Percentiles rank a stretch among this genome's conserved stretches.
Conservation (phyloP, 2,113 vertebrate species). For the Capra hircus region DNA sequence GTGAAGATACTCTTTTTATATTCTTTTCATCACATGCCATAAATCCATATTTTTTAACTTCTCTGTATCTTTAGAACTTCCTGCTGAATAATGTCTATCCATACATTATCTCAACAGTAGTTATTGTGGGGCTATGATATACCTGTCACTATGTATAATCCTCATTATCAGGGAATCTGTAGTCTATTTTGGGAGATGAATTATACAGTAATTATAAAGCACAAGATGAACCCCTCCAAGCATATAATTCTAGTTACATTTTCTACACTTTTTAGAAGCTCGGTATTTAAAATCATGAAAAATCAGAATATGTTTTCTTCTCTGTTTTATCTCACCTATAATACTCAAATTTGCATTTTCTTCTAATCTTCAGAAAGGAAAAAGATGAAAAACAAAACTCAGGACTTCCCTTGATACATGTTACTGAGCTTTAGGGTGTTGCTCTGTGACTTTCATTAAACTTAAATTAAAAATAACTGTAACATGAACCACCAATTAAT, state of each 20-base stretch:
- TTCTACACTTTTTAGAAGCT: neutral
- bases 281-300: neutral
- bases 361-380: neutral
- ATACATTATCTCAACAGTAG: neutral
- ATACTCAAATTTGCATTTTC: neutral
- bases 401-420: neutral
- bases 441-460: neutral
- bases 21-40: neutral
- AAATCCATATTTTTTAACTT: neutral
- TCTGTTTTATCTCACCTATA: neutral
- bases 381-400: neutral
- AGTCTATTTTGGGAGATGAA: neutral
- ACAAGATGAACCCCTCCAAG: neutral
- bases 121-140: neutral
- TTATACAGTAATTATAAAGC: neutral
- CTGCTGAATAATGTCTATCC: neutral
- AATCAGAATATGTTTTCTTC: neutral
- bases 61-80: neutral
- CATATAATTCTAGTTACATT: slow-evolving; percentile 3
- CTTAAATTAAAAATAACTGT: slow-evolving; percentile 12
- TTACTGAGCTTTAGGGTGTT: neutral
- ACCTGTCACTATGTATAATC: neutral
- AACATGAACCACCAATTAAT: neutral
- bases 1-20: neutral
- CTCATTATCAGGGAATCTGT: neutral